Percentiles rank a stretch among this genome's conserved stretches.
Conservation (phyloP, 2,797 vertebrate species). For the Nyctalus aviator region DNA sequence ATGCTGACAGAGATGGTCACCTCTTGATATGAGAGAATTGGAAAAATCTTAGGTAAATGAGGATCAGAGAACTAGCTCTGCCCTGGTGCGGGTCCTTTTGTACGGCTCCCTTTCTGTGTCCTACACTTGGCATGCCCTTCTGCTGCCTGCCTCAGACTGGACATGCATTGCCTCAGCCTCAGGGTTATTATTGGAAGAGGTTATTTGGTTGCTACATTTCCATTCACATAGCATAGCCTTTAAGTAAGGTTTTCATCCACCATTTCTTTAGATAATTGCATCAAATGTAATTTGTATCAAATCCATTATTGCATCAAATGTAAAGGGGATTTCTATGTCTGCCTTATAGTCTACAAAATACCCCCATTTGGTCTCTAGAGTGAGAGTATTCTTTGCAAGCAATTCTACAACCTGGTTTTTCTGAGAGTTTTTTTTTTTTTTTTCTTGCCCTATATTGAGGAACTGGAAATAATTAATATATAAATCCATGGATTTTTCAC, state of each 20-base stretch:
- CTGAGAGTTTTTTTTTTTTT: conserved; percentile 51
- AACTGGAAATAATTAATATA: conserved; percentile 8
- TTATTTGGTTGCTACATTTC: conserved; percentile 22
- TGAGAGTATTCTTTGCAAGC: background rate
- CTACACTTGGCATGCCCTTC: rapidly evolving
- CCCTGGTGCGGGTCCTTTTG: background rate
- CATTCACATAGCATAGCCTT: background rate
- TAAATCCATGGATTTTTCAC: conserved; percentile 24
- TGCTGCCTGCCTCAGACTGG: background rate
- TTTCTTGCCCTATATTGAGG: background rate
- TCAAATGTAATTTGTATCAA: background rate
- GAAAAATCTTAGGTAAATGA: background rate
- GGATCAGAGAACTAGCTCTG: background rate
- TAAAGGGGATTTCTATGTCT: background rate
- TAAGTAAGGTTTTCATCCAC: conserved; percentile 40
- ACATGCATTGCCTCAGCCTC: background rate
- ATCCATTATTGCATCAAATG: background rate
- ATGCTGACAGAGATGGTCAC: background rate
- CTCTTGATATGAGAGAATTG: background rate
- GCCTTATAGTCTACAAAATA: background rate
- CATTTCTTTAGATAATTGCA: conserved; percentile 42
- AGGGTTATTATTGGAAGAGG: background rate
- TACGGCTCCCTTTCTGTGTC: background rate
- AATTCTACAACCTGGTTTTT: background rate
- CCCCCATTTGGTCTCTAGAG: background rate